A percentile compares a stretch with the other conserved stretches of the same genome.
phyloP scores from a whole-genome alignment of 2,888 invertebrate species.

The Tanaodytes sp. region DNA sequence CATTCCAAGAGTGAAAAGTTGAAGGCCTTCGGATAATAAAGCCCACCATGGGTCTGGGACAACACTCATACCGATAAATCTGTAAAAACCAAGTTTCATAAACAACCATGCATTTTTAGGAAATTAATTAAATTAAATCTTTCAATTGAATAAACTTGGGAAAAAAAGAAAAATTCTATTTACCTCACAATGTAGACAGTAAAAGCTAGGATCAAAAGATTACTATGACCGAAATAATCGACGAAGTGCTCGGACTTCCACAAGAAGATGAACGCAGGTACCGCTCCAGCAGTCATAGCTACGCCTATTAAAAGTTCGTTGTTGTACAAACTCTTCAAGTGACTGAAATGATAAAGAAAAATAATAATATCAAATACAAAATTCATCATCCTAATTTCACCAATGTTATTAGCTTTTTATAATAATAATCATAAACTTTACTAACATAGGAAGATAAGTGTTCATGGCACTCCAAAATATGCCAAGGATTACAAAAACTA shows the following conservation, averaged over 20 bases:
- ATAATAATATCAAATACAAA: too few species aligned
- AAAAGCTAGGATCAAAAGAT: slow-evolving; percentile 87
- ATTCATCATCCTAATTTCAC: too few species aligned
- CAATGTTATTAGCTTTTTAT: too few species aligned
- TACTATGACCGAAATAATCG: slow-evolving; percentile 87
- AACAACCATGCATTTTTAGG: too few species aligned
- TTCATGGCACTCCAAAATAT: slow-evolving; percentile 87
- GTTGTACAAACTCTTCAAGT: slow-evolving; percentile 76
- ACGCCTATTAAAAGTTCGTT: slow-evolving; percentile 78
- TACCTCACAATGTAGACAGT: slow-evolving; percentile 86
- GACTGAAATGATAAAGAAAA: slow-evolving; percentile 73
- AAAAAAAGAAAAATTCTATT: too few species aligned
- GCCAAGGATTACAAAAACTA: slow-evolving; percentile 82
- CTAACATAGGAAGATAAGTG: slow-evolving; percentile 81
- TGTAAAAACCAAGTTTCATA: slow-evolving; percentile 15
- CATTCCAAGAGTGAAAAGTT: slow-evolving; percentile 84
- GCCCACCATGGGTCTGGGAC: slow-evolving; percentile 77
- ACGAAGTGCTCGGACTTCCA: slow-evolving; percentile 87
- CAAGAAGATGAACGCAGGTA: slow-evolving; percentile 81
- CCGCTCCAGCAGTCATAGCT: slow-evolving; percentile 79
- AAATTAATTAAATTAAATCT: too few species aligned
- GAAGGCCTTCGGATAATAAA: slow-evolving; percentile 81
- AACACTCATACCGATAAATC: slow-evolving; percentile 66
- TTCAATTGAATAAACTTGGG: too few species aligned
- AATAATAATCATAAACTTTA: too few species aligned